A percentile compares a stretch with the other conserved stretches of the same genome.
phyloP scores from a whole-genome alignment of 2,888 invertebrate species.

The Calliopum simillimum region DNA sequence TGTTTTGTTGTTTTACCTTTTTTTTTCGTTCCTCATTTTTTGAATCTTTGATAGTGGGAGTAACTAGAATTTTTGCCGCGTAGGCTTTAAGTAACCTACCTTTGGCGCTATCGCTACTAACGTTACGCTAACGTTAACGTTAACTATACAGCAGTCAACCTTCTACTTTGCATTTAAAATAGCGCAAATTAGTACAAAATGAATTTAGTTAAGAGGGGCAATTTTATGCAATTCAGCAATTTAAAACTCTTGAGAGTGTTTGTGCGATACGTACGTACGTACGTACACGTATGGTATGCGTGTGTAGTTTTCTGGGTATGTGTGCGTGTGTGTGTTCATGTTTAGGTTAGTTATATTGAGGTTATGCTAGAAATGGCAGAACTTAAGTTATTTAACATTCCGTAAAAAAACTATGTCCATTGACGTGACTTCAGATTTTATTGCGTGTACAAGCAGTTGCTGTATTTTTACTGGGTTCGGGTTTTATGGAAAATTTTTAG shows the following conservation, averaged over 20 bases:
- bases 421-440: slow-evolving; percentile 36
- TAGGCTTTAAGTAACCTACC: no score
- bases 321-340: background rate
- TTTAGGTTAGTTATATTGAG: slow-evolving; percentile 11
- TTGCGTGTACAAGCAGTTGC: slow-evolving; percentile 21
- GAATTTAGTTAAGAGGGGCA: slow-evolving; percentile 25
- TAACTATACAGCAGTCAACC: background rate
- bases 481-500: slow-evolving; percentile 7
- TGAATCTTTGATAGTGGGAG: background rate
- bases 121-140: background rate
- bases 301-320: background rate
- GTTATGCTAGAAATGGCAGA: slow-evolving; percentile 23
- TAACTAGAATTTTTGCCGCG: no score
- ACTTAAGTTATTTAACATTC: slow-evolving; percentile 32
- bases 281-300: background rate
- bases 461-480: background rate
- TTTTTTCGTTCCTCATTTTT: slow-evolving; percentile 3
- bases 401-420: slow-evolving; percentile 23
- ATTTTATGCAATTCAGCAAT: slow-evolving; percentile 27
- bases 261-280: no score
- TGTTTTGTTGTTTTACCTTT: slow-evolving; percentile 1
- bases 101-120: background rate
- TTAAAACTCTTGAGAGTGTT: background rate
- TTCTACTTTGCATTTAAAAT: slow-evolving; percentile 23
- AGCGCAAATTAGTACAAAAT: slow-evolving; percentile 26